phyloP scores from a whole-genome alignment of 2,797 vertebrate genomes.

The Myotis findleyi region DNA sequence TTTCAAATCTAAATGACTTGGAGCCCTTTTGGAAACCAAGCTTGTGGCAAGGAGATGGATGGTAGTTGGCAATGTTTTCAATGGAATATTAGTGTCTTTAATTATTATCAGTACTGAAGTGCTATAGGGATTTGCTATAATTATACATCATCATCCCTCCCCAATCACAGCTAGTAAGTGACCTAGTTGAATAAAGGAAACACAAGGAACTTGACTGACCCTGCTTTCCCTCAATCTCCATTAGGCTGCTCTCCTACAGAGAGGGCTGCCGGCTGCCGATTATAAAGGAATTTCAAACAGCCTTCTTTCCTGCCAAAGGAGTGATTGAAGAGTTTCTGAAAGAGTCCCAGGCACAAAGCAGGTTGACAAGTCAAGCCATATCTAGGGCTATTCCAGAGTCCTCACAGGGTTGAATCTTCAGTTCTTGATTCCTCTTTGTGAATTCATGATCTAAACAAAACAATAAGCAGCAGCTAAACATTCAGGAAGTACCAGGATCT shows the following conservation, averaged over 20 bases:
- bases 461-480: not conserved
- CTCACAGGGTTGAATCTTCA: not conserved
- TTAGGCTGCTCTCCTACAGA: not conserved
- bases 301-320: not conserved
- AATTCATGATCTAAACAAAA: not conserved
- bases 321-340: conserved; percentile 13
- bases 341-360: not conserved
- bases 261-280: not conserved
- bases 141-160: not conserved
- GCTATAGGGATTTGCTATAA: not conserved
- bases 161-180: not conserved
- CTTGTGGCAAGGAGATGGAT: not conserved
- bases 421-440: not conserved
- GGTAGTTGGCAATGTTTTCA: not conserved
- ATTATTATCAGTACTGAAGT: not conserved
- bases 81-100: not conserved
- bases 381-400: not conserved
- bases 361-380: not conserved
- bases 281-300: conserved; percentile 47
- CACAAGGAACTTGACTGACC: not conserved
- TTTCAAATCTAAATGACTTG: conserved; percentile 5
- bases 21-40: not conserved
- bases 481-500: not conserved
- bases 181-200: not conserved
- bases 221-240: not conserved